phyloP scores from a whole-genome alignment of 2,888 invertebrate species.

The Pyralis farinalis region DNA sequence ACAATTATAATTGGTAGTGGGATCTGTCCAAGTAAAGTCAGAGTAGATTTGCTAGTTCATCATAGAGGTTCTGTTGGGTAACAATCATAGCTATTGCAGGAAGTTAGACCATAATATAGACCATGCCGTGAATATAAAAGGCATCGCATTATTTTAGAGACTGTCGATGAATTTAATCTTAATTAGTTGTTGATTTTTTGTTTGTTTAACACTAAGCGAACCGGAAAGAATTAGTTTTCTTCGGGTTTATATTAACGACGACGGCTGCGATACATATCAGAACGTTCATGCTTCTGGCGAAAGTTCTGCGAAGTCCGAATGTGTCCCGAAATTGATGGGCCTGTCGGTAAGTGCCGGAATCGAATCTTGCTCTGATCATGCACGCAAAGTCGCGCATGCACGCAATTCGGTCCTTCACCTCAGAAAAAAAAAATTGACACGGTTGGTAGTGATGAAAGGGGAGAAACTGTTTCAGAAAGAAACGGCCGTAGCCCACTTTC shows the following conservation, averaged over 20 bases:
- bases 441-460: constrained; percentile 28
- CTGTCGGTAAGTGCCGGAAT: constrained; percentile 59
- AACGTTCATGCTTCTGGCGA: constrained; percentile 59
- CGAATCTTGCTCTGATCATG: constrained; percentile 49
- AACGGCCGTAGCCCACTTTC: constrained; percentile 38
- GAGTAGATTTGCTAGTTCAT: too few species aligned
- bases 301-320: constrained; percentile 68
- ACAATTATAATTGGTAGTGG: too few species aligned
- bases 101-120: too few species aligned
- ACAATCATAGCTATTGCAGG: too few species aligned
- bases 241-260: constrained; percentile 33
- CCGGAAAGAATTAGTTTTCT: constrained; percentile 9
- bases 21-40: too few species aligned
- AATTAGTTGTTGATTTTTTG: background rate
- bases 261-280: constrained; percentile 53
- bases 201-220: constrained; percentile 9
- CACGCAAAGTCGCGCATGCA: constrained; percentile 57
- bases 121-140: background rate
- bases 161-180: background rate
- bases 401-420: constrained; percentile 59
- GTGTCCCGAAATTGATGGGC: constrained; percentile 68
- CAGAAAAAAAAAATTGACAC: constrained; percentile 35
- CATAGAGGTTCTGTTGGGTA: too few species aligned
- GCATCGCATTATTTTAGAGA: background rate
- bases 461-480: constrained; percentile 44